Conservation (phyloP, 2,888 invertebrate species). For the Cepaea hortensis region DNA sequence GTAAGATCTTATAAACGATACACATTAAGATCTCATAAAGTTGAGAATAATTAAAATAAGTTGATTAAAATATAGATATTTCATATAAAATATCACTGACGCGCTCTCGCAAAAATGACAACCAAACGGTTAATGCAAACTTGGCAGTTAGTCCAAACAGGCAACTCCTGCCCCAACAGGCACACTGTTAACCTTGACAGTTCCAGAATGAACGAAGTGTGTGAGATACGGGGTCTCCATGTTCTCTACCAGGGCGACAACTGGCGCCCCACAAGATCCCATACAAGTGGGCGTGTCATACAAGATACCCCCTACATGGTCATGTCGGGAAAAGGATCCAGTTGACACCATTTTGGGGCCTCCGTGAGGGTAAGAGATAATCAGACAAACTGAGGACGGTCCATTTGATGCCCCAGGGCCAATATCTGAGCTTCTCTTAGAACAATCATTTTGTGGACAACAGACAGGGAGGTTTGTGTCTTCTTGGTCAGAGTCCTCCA, state of each 20-base stretch:
- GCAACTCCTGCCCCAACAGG: conserved; percentile 14
- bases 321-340: conserved; percentile 27
- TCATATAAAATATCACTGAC: not conserved
- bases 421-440: not conserved
- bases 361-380: conserved; percentile 38
- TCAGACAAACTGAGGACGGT: not conserved
- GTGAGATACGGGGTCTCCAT: not conserved
- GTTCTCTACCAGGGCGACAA: conserved; percentile 17
- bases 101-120: not conserved
- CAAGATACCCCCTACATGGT: conserved; percentile 28
- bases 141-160: not conserved
- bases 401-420: too few relatives aligned
- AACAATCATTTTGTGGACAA: not conserved
- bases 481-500: not conserved
- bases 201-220: conserved; percentile 32
- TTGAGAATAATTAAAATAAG: not conserved
- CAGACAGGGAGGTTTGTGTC: not conserved
- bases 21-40: not conserved
- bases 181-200: conserved; percentile 14
- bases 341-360: conserved; percentile 34
- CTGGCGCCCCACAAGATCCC: conserved; percentile 44
- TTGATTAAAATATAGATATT: not conserved
- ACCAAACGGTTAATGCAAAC: not conserved
- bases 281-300: conserved; percentile 47
- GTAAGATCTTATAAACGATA: not conserved